These are phyloP conservation scores for Emydura subglobosa DNA, from an alignment of 2,113 vertebrate genomes.

Conservation along the genomic window DNA sequence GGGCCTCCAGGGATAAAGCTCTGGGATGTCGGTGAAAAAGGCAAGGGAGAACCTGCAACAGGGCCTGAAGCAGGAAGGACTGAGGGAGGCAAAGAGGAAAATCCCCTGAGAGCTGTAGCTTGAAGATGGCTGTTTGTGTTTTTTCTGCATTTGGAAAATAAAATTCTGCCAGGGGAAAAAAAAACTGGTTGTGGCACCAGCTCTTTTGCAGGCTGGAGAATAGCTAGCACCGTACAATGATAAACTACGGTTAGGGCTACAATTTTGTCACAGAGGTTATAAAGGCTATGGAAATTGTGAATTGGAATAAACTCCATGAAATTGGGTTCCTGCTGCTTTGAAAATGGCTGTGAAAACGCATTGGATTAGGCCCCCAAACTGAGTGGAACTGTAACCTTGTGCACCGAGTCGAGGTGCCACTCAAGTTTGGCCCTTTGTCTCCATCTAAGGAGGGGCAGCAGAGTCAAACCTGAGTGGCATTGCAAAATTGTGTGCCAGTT, in stretches of 20 bases:
- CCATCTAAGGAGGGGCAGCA: not conserved
- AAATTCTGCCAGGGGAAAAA: not conserved
- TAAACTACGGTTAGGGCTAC: not conserved
- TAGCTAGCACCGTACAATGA: not conserved
- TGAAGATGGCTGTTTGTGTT: not conserved
- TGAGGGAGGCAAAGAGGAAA: not conserved
- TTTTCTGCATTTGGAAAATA: not conserved
- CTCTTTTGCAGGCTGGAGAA: not conserved
- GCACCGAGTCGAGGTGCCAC: not conserved
- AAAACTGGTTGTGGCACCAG: not conserved
- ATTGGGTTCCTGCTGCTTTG: not conserved
- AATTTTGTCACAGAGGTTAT: not conserved
- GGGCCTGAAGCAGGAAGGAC: not conserved
- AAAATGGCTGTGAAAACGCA: not conserved
- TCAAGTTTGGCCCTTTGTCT: too few species aligned
- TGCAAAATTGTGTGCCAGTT: not conserved
- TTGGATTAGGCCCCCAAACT: not conserved
- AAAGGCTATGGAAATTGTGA: not conserved
- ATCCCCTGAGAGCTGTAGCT: not conserved
- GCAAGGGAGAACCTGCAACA: not conserved
- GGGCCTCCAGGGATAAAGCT: not conserved
- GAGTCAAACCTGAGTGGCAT: not conserved
- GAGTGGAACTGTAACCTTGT: not conserved
- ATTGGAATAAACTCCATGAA: not conserved
- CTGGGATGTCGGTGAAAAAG: not conserved